These are phyloP conservation scores for Silurus glanis DNA, from an alignment of 2,113 vertebrate species.

Conservation along the genomic window DNA sequence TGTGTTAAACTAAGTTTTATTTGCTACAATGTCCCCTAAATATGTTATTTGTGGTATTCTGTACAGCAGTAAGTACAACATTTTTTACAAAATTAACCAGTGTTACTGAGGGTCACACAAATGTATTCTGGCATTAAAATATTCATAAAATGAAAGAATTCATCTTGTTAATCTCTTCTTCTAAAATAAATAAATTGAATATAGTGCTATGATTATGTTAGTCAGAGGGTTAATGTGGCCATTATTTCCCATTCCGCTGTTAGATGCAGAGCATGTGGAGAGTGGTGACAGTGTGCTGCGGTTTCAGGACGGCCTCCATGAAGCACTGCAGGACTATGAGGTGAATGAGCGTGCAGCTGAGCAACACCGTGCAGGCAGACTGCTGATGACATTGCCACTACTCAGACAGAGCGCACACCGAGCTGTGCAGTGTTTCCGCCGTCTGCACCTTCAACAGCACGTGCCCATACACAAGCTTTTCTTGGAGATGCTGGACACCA, in stretches of 20 bases:
- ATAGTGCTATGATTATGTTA: neutral
- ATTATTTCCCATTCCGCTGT: neutral
- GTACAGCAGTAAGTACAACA: no score
- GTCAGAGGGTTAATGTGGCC: no score
- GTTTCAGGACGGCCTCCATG: conserved; percentile 71
- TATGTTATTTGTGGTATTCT: no score
- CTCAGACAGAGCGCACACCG: conserved; percentile 68
- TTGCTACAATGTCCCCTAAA: no score
- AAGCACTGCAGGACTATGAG: conserved; percentile 70
- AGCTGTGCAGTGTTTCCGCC: conserved; percentile 56
- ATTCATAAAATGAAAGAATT: neutral
- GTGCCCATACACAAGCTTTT: conserved; percentile 74
- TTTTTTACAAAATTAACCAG: no score
- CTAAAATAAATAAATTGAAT: neutral
- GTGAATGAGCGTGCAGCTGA: conserved; percentile 29
- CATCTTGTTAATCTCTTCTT: neutral
- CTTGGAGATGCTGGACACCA: conserved; percentile 77
- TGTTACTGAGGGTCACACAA: no score
- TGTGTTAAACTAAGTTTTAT: no score
- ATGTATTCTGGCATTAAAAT: no score
- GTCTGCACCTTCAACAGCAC: conserved; percentile 58
- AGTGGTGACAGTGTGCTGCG: conserved; percentile 62
- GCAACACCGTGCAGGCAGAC: conserved; percentile 62
- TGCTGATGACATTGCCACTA: conserved; percentile 75
- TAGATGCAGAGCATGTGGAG: conserved; percentile 67